Evolutionary conservation across 2,113 vertebrate species (phyloP).

Genomic region (Eolophus roseicapilla): DNA sequence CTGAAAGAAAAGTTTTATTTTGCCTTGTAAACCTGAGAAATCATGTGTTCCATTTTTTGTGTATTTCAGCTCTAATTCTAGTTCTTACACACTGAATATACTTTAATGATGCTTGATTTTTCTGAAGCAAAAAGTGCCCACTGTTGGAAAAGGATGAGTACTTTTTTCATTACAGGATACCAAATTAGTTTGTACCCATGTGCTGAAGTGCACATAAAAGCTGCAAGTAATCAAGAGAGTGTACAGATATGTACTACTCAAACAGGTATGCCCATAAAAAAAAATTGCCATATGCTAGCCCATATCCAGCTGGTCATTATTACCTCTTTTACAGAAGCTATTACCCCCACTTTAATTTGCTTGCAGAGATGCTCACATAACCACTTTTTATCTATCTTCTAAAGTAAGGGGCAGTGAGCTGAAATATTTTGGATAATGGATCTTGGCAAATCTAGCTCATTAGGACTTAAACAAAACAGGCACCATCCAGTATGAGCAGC

Average conservation of each 20-base stretch:
- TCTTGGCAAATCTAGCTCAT: not conserved
- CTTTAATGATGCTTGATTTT: not conserved
- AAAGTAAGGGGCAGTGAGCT: not conserved
- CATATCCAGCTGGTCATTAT: not conserved
- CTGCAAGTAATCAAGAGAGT: not conserved
- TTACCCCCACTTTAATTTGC: not conserved
- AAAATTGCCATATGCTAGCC: not conserved
- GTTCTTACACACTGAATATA: not conserved
- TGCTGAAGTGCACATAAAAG: not conserved
- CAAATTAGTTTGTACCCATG: not conserved
- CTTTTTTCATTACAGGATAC: not conserved
- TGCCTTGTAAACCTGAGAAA: not conserved
- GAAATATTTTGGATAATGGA: not conserved
- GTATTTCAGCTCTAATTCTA: not conserved
- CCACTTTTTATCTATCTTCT: not conserved
- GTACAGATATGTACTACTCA: not conserved
- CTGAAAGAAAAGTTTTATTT: not conserved
- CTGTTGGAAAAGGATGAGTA: not conserved
- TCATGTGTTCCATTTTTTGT: not conserved
- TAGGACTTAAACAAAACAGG: not conserved
- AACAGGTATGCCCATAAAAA: not conserved
- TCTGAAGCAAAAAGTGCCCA: not conserved
- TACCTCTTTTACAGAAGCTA: not conserved
- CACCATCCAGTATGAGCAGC: not conserved
- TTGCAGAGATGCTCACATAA: not conserved